Conservation (phyloP, 2,888 invertebrate genomes). For the Scrobipalpa atriplicella region DNA sequence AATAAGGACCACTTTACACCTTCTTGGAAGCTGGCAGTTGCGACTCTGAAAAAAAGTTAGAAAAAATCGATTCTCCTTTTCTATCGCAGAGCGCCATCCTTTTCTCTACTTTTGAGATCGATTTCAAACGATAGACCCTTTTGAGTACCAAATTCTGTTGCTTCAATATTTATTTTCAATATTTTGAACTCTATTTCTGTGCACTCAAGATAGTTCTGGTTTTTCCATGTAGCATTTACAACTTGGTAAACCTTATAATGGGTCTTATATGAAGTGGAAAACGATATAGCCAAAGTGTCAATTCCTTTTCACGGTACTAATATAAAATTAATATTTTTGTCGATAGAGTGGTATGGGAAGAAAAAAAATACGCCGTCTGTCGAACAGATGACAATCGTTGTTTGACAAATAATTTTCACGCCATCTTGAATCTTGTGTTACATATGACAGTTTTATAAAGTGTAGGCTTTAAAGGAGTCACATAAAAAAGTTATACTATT, state of each 20-base stretch:
- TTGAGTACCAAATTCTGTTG: slow-evolving; percentile 37
- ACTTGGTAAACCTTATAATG: slow-evolving; percentile 57
- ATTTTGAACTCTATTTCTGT: slow-evolving; percentile 40
- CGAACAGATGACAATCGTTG: slow-evolving; percentile 36
- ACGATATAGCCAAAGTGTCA: slow-evolving; percentile 75
- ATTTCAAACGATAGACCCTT: slow-evolving; percentile 45
- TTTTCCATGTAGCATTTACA: slow-evolving; percentile 31
- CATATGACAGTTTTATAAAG: slow-evolving; percentile 17
- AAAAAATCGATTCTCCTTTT: slow-evolving; percentile 52
- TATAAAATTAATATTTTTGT: slow-evolving; percentile 76
- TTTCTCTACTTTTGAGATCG: slow-evolving; percentile 59
- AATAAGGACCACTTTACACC: slow-evolving; percentile 80
- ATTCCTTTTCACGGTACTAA: slow-evolving; percentile 77
- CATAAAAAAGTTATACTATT: not conserved
- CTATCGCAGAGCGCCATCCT: slow-evolving; percentile 50
- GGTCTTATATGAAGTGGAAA: slow-evolving; percentile 77
- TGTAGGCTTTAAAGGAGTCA: not conserved
- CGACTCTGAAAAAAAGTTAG: slow-evolving; percentile 56
- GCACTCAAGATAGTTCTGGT: slow-evolving; percentile 26
- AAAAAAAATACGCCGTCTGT: slow-evolving; percentile 44
- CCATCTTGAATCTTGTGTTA: slow-evolving; percentile 48
- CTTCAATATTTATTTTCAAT: slow-evolving; percentile 26
- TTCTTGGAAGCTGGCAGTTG: slow-evolving; percentile 79
- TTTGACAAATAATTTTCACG: slow-evolving; percentile 59
- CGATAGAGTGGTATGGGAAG: slow-evolving; percentile 39